Conservation (phyloP, 2,797 vertebrate species). For the Oreochromis mossambicus region DNA sequence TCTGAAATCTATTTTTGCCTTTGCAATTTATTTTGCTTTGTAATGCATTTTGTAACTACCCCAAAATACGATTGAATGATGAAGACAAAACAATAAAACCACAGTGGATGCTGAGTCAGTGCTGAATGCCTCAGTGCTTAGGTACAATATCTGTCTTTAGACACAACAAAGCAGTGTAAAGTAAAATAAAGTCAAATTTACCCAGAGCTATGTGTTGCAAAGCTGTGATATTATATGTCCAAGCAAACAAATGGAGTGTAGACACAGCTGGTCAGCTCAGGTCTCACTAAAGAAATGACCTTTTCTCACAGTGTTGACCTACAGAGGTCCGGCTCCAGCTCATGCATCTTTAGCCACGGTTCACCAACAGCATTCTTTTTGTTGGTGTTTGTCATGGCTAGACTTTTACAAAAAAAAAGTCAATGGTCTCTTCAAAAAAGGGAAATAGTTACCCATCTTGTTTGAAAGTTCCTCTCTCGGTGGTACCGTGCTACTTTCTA, state of each 20-base stretch:
- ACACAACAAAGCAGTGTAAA: not conserved
- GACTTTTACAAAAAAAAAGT: not conserved
- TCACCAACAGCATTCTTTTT: not conserved
- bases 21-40: not conserved
- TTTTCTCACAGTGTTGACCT: not conserved
- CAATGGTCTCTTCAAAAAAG: not conserved
- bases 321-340: not conserved
- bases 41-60: not conserved
- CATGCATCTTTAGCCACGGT: not conserved
- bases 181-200: not conserved
- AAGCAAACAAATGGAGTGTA: not conserved
- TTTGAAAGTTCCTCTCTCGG: not conserved
- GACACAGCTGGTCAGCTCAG: not conserved
- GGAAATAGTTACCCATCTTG: not conserved
- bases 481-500: not conserved
- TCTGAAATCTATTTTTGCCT: not conserved
- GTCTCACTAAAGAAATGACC: not conserved
- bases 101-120: not conserved
- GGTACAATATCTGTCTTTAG: not conserved
- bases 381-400: not conserved
- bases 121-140: not conserved
- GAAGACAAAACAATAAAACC: not conserved
- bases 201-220: not conserved
- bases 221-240: not conserved
- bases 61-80: conserved; percentile 1